Conservation (phyloP, 2,113 vertebrate genomes). For the Epinephelus moara region DNA sequence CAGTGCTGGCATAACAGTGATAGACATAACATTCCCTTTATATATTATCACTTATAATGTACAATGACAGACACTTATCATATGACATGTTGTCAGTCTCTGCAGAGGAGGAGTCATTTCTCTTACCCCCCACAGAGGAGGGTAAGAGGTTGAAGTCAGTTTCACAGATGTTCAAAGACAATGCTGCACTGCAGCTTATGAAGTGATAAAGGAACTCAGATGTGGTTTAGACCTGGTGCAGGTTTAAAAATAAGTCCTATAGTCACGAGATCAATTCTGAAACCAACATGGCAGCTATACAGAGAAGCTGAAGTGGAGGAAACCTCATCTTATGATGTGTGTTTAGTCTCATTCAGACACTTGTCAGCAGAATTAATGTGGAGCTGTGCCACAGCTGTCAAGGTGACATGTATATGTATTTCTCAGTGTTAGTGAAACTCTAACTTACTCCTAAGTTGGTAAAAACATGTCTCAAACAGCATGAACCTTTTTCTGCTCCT, state of each 20-base stretch:
- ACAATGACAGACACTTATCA: too few relatives aligned
- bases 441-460: not conserved
- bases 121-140: not conserved
- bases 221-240: not conserved
- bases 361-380: not conserved
- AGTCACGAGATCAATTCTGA: conserved; percentile 4
- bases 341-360: not conserved
- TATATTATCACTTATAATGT: not conserved
- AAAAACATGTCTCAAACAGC: not conserved
- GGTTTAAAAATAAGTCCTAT: conserved; percentile 24
- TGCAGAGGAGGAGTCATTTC: not conserved
- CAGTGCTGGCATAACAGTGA: not conserved
- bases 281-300: not conserved
- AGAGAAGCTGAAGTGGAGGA: not conserved
- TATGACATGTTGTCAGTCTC: not conserved
- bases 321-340: not conserved
- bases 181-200: not conserved
- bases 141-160: not conserved
- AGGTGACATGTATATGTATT: not conserved
- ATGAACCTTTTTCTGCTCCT: not conserved
- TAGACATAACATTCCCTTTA: not conserved
- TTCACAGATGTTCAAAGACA: not conserved
- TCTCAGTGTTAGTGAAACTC: not conserved
- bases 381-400: not conserved
- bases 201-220: not conserved